A percentile compares a stretch with the other conserved stretches of the same genome.
These are phyloP conservation scores for Proterorhinus semilunaris DNA, from an alignment of 2,113 vertebrate species.

Conservation along the genomic window DNA sequence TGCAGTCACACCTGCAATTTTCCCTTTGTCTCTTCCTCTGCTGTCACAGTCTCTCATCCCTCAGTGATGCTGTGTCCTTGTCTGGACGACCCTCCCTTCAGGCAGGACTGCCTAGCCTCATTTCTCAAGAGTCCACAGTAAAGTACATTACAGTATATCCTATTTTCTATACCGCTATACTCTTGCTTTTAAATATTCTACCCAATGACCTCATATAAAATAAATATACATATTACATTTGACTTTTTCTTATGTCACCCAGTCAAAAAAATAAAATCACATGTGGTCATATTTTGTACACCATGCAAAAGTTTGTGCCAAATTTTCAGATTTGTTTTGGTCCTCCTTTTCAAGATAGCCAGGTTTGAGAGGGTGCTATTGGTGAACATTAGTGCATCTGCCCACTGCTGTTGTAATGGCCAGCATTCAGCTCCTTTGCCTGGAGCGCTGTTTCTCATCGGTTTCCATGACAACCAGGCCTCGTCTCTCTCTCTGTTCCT, in stretches of 20 bases:
- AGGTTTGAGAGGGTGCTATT: conserved; percentile 34
- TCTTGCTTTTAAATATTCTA: too few relatives aligned
- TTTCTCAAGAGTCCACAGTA: conserved; percentile 48
- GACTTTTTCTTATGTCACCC: too few relatives aligned
- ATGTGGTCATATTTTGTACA: too few relatives aligned
- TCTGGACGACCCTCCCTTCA: conserved; percentile 60
- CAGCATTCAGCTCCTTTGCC: conserved; percentile 58
- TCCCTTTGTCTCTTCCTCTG: conserved; percentile 36
- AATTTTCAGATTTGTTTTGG: conserved; percentile 22
- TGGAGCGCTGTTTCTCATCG: conserved; percentile 61
- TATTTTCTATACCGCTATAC: too few relatives aligned
- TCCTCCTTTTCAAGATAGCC: conserved; percentile 23
- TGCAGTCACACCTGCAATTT: conserved; percentile 63
- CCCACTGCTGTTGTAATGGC: conserved; percentile 61
- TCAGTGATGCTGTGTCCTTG: conserved; percentile 52
- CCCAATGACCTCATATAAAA: too few relatives aligned
- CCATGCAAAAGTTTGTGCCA: background rate
- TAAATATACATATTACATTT: too few relatives aligned
- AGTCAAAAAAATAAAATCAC: too few relatives aligned
- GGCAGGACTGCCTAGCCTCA: conserved; percentile 44
- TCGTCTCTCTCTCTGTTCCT: conserved; percentile 51
- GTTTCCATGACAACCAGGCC: conserved; percentile 71
- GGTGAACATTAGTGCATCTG: conserved; percentile 49
- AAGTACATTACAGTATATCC: conserved; percentile 32
- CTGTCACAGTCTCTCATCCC: conserved; percentile 53